Evolutionary conservation across 2,888 invertebrate species (phyloP).

Genomic region (Leucoptera coffeella): DNA sequence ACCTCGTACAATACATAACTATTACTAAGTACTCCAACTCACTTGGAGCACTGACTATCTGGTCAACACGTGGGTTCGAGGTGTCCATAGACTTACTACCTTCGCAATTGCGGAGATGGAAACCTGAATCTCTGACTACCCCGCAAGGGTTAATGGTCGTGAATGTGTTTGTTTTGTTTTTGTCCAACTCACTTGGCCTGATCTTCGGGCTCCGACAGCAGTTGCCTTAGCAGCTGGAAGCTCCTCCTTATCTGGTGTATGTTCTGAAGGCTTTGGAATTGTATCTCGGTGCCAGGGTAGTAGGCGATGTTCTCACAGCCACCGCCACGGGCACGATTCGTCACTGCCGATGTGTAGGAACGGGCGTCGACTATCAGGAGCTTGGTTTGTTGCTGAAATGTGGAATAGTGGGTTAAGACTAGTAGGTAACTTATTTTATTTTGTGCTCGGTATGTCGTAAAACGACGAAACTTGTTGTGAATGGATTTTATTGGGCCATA

Average conservation of each 20-base stretch:
- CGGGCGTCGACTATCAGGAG: conserved; percentile 92
- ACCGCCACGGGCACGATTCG: conserved; percentile 93
- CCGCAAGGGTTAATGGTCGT: too few species aligned
- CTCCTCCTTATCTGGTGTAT: conserved; percentile 93
- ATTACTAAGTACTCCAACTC: too few species aligned
- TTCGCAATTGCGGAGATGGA: too few species aligned
- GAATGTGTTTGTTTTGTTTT: too few species aligned
- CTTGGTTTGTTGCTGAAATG: conserved; percentile 33
- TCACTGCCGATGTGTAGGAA: conserved; percentile 93
- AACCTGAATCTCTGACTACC: too few species aligned
- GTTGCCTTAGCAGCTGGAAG: conserved; percentile 78
- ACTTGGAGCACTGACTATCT: too few species aligned
- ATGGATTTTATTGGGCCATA: too few species aligned
- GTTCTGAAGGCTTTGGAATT: conserved; percentile 96
- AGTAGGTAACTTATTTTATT: background rate
- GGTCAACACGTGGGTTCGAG: too few species aligned
- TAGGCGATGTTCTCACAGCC: conserved; percentile 95
- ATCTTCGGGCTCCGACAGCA: conserved; percentile 74
- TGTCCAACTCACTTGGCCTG: conserved; percentile 66
- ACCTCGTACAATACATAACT: too few species aligned
- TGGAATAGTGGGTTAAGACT: conserved; percentile 22
- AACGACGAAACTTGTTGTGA: too few species aligned
- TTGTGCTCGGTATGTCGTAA: too few species aligned
- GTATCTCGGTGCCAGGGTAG: conserved; percentile 91
- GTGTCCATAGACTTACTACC: too few species aligned